These are phyloP conservation scores for Paralichthys olivaceus DNA, from an alignment of 2,113 vertebrate genomes.

Conservation along the genomic window DNA sequence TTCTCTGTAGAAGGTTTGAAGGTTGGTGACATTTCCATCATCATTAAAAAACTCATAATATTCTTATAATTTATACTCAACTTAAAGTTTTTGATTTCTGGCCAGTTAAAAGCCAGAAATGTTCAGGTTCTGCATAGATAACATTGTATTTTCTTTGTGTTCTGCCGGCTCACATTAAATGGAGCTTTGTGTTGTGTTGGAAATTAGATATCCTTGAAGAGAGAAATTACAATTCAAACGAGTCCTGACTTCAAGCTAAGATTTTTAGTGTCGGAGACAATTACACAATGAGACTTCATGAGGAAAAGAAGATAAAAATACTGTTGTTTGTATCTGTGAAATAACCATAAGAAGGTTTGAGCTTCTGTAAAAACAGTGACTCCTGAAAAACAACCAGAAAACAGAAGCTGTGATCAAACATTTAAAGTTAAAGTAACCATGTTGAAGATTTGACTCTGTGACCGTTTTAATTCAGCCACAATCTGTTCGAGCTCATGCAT, in stretches of 20 bases:
- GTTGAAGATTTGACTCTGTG: conserved; percentile 8
- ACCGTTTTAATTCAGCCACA: conserved; percentile 7
- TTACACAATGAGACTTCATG: not conserved
- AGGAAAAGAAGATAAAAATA: conserved; percentile 7
- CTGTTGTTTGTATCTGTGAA: conserved; percentile 17
- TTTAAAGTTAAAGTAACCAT: not conserved
- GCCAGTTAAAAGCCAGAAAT: not conserved
- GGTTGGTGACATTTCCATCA: too few species aligned
- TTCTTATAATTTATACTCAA: too few species aligned
- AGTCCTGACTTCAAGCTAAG: not conserved
- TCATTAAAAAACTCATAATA: too few species aligned
- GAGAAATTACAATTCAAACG: not conserved
- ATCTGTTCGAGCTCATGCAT: not conserved
- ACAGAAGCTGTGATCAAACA: not conserved
- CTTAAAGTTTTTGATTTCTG: too few species aligned
- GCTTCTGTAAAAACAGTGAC: not conserved
- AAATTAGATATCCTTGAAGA: not conserved
- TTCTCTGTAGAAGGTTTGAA: not conserved
- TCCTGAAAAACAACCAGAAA: not conserved
- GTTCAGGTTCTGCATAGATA: not conserved
- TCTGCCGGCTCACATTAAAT: not conserved
- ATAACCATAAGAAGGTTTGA: not conserved
- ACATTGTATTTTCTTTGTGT: not conserved
- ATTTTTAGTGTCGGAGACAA: conserved; percentile 11
- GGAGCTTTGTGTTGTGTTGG: conserved; percentile 1